Evolutionary conservation across 2,888 invertebrate genomes (phyloP).

Genomic region (Saturnia japonica): DNA sequence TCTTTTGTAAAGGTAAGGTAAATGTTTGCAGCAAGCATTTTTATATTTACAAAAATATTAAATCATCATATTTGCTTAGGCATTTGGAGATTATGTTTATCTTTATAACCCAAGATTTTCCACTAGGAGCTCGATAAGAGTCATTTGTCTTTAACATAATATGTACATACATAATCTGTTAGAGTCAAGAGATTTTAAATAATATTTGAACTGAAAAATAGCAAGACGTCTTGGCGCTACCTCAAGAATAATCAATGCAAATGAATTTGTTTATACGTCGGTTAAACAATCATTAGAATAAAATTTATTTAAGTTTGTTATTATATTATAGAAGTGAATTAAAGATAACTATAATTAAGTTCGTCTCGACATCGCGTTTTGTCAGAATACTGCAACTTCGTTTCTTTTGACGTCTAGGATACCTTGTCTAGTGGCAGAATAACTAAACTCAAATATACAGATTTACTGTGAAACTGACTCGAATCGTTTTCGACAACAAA

Average conservation of each 20-base stretch:
- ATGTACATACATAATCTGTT: not conserved
- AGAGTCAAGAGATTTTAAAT: not conserved
- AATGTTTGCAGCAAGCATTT: not conserved
- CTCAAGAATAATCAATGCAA: too few relatives aligned
- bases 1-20: not conserved
- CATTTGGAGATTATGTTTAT: not conserved
- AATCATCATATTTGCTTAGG: not conserved
- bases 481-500: not conserved
- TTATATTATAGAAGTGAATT: slow-evolving; percentile 1
- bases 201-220: not conserved
- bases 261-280: not conserved
- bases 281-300: not conserved
- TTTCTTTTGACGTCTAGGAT: slow-evolving; percentile 25
- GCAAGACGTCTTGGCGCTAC: too few relatives aligned
- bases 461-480: slow-evolving; percentile 1
- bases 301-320: not conserved
- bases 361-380: slow-evolving; percentile 31
- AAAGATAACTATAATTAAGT: slow-evolving; percentile 32
- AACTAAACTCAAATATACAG: slow-evolving; percentile 19
- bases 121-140: not conserved
- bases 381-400: slow-evolving; percentile 23
- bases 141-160: not conserved
- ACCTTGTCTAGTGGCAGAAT: slow-evolving; percentile 24
- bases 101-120: not conserved
- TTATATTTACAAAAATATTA: not conserved